Base-by-base conservation (phyloP, 2,888 invertebrate species). In the Callimorpha dominula region DNA sequence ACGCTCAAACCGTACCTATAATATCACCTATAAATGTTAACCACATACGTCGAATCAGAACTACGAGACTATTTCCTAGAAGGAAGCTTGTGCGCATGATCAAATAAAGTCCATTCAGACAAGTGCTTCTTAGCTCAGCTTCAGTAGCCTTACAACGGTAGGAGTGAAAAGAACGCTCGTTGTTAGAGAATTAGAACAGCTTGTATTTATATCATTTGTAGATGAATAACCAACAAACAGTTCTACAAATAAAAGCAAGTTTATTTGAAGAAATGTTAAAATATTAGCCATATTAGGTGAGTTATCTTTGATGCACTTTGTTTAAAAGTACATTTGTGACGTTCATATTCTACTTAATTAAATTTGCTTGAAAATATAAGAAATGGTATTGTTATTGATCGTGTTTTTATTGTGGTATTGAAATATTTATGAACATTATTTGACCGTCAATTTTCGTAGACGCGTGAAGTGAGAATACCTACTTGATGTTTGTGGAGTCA, bases 71-170 rank as follows among this genome's bases (percentile, higher is more conserved):
- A 62, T 66, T 66, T 65, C 52, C 74, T 17, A 20, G 17, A 66
- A 68, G 67, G 46, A 69, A 52, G 0, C 62, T 72, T 46, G 64
- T 89, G 91, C 91, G 91, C 91, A 91, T 90, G 91, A 77, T 79
- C 85, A 78, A 80, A 77, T 70, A 62, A 73, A 77, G 72, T 86
- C 87, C 88, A 90, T 89, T 90, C 88, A 89, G 80, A 82, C 81
- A 81, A 81, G 77, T 77, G 70, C 76, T 80, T 31, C 71, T 81
- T 72, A 72, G 68, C 71, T 76, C 73, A 77, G 81, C 79, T 83
- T 86, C 86, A 92, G 90, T 91, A 77, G 77, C 81, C 85, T 85
- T 84, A 85, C 82, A 80, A 77, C 79, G 65, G 71, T 78, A 79
- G 84, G 81, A 84, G 70, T 80, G 78, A 78, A 70, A 52, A 66